Conservation (phyloP, 1,140 invertebrate species). For the Potamilus streckersoni region DNA sequence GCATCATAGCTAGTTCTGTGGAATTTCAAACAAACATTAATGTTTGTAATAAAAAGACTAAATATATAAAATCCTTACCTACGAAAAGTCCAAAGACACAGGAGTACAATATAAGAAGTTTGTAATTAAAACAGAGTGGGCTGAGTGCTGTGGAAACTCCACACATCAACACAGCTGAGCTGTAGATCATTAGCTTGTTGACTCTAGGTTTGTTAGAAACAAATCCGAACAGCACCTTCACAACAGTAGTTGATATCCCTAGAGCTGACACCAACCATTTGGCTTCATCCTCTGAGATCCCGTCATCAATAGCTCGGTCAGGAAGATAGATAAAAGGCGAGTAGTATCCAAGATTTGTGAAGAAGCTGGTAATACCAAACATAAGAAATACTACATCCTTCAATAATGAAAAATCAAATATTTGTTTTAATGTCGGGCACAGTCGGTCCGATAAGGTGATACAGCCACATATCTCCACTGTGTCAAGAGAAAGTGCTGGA, state of each 20-base stretch:
- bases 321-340: constrained; percentile 87
- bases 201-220: constrained; percentile 70
- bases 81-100: constrained; percentile 87
- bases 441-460: constrained; percentile 33
- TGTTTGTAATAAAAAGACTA: too few relatives aligned
- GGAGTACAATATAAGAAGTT: constrained; percentile 81
- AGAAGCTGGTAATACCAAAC: constrained; percentile 93
- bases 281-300: constrained; percentile 78
- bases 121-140: constrained; percentile 78
- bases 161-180: constrained; percentile 84
- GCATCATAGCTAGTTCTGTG: too few relatives aligned
- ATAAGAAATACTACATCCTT: constrained; percentile 89
- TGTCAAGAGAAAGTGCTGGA: constrained; percentile 43
- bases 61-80: constrained; percentile 51
- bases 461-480: constrained; percentile 20
- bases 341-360: constrained; percentile 96
- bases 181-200: constrained; percentile 84
- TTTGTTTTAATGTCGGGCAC: constrained; percentile 75
- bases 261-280: constrained; percentile 93
- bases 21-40: too few relatives aligned
- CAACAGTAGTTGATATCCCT: constrained; percentile 73
- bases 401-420: constrained; percentile 87
- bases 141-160: constrained; percentile 81
- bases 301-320: constrained; percentile 62
- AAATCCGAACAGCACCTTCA: constrained; percentile 68